These are phyloP conservation scores for Zingel zingel DNA, from an alignment of 2,113 vertebrate genomes.

Conservation along the genomic window DNA sequence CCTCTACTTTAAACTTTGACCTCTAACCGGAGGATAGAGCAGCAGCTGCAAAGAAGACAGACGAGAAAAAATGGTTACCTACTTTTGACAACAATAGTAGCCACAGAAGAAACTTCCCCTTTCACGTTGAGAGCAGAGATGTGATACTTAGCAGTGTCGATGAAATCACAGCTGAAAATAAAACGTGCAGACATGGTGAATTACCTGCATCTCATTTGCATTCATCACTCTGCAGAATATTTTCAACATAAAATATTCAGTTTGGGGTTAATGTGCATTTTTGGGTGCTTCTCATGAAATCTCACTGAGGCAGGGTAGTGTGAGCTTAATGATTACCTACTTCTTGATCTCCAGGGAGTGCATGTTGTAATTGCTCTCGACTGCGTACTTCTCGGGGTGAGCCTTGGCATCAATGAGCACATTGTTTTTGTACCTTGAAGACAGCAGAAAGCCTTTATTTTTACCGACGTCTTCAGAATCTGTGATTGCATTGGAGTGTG, in stretches of 20 bases:
- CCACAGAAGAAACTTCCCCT: slow-evolving; percentile 90
- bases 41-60: neutral
- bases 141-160: slow-evolving; percentile 94
- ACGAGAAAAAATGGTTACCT: slow-evolving; percentile 70
- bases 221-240: neutral
- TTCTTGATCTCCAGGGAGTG: slow-evolving; percentile 95
- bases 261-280: neutral
- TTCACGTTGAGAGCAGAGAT: slow-evolving; percentile 95
- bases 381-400: slow-evolving; percentile 90
- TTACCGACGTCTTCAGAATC: neutral
- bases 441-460: slow-evolving; percentile 48
- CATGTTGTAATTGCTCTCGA: slow-evolving; percentile 92
- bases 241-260: neutral
- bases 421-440: slow-evolving; percentile 97
- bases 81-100: slow-evolving; percentile 97
- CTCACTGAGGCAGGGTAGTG: neutral
- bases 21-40: neutral
- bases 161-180: slow-evolving; percentile 92
- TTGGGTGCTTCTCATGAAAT: neutral
- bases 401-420: slow-evolving; percentile 91
- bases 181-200: slow-evolving; percentile 24
- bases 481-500: slow-evolving; percentile 17
- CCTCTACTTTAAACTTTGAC: neutral
- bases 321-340: slow-evolving; percentile 83
- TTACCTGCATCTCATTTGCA: neutral